Conservation (phyloP, 2,797 vertebrate genomes). For the Ctenosaura bakeri region DNA sequence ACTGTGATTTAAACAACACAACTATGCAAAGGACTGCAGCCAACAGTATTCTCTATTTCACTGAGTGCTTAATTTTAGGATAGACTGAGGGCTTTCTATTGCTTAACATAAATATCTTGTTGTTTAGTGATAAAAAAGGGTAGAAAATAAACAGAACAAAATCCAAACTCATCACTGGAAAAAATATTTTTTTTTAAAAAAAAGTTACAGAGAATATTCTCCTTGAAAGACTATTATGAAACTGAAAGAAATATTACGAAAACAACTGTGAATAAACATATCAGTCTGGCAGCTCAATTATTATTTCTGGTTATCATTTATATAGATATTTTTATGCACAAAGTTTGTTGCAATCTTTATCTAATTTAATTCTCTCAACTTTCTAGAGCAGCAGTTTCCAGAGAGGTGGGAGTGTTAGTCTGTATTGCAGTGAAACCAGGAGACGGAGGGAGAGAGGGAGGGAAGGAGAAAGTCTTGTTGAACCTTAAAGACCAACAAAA, state of each 20-base stretch:
- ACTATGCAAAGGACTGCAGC: not conserved
- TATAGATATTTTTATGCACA: conserved; percentile 28
- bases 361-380: conserved; percentile 17
- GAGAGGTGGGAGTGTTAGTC: not conserved
- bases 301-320: conserved; percentile 38
- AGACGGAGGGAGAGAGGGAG: not conserved
- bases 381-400: conserved; percentile 5
- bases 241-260: not conserved
- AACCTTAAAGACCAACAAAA: not conserved
- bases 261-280: not conserved
- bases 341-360: conserved; percentile 9
- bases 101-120: conserved; percentile 57
- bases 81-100: conserved; percentile 42
- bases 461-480: not conserved
- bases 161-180: conserved; percentile 38
- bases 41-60: conserved; percentile 15
- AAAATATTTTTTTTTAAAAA: conserved; percentile 31
- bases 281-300: conserved; percentile 22
- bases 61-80: conserved; percentile 57
- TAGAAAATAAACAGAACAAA: conserved; percentile 24
- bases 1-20: not conserved
- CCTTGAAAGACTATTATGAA: no score
- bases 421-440: not conserved
- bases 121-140: conserved; percentile 15
- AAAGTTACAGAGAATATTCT: no score